A percentile compares a stretch with the other conserved stretches of the same genome.
These are phyloP conservation scores for Syrista parreyssii DNA, from an alignment of 2,888 invertebrate species.

Conservation along the genomic window DNA sequence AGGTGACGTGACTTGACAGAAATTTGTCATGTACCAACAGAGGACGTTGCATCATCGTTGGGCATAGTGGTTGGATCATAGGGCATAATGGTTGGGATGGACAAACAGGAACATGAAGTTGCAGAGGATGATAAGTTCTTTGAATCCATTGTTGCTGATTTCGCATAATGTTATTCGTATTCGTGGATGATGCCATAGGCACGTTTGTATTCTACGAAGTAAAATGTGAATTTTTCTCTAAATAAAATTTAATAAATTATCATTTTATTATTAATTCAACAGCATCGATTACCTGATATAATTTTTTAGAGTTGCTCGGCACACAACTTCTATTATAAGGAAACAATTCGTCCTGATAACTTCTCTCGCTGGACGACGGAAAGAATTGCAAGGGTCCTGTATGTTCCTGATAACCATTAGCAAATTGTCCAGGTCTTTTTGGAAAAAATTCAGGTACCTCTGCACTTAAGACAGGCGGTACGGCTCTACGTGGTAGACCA, in stretches of 20 bases:
- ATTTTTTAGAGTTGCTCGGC: conserved; percentile 28
- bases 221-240: conserved; percentile 10
- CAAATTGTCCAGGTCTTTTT: conserved; percentile 32
- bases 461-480: conserved; percentile 35
- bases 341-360: conserved; percentile 54
- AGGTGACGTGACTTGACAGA: conserved; percentile 25
- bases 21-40: conserved; percentile 35
- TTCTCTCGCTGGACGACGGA: conserved; percentile 46
- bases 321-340: conserved; percentile 43
- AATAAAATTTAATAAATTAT: not conserved
- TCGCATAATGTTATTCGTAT: conserved; percentile 42
- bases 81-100: conserved; percentile 39
- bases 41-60: conserved; percentile 49
- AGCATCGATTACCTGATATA: conserved; percentile 49
- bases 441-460: conserved; percentile 63
- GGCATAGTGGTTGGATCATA: conserved; percentile 46
- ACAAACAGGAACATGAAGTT: conserved; percentile 39
- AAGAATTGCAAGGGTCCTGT: conserved; percentile 41
- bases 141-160: conserved; percentile 56
- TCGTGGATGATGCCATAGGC: conserved; percentile 45
- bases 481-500: conserved; percentile 9
- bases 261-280: not conserved
- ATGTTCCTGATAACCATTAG: conserved; percentile 20
- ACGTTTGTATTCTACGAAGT: conserved; percentile 45
- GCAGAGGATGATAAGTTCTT: conserved; percentile 42